phyloP scores from a whole-genome alignment of 1,140 invertebrate species.

The Drosophila saltans region DNA sequence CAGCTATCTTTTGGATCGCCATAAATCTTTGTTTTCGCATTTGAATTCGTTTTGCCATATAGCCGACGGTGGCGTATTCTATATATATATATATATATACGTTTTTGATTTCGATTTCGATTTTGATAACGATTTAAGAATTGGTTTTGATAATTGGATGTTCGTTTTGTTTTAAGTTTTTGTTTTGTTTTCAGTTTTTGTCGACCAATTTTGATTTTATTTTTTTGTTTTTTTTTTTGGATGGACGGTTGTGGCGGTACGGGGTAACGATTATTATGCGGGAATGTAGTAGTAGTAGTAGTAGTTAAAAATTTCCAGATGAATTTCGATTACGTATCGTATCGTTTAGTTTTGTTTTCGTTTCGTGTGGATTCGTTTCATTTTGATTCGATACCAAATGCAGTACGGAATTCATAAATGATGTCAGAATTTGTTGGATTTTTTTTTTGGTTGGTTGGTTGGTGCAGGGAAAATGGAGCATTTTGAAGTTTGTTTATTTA shows the following conservation, averaged over 20 bases:
- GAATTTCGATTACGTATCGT: constrained; percentile 17
- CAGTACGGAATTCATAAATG: constrained; percentile 40
- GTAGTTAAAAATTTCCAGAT: neutral
- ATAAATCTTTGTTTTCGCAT: constrained; percentile 96
- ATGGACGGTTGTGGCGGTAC: constrained; percentile 24
- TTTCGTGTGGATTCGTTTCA: constrained; percentile 6
- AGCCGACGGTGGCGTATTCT: constrained; percentile 97
- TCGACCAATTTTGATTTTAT: constrained; percentile 8
- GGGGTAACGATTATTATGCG: constrained; percentile 11
- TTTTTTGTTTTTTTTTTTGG: neutral
- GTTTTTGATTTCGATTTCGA: constrained; percentile 58
- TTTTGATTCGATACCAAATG: constrained; percentile 18
- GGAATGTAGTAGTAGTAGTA: neutral
- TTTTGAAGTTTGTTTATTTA: constrained; percentile 48
- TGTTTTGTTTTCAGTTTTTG: neutral
- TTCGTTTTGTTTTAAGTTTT: constrained; percentile 11
- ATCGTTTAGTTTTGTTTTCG: constrained; percentile 3
- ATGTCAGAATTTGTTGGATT: constrained; percentile 55
- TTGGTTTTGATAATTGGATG: constrained; percentile 27
- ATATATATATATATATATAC: constrained; percentile 66
- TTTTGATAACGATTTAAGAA: constrained; percentile 46
- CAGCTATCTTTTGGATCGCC: constrained; percentile 94
- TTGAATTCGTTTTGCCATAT: constrained; percentile 97
- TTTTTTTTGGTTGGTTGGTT: constrained; percentile 45
- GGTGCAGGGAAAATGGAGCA: constrained; percentile 64